Evolutionary conservation across 2,797 vertebrate genomes (phyloP).

Genomic region (Coccyzus lansbergi): DNA sequence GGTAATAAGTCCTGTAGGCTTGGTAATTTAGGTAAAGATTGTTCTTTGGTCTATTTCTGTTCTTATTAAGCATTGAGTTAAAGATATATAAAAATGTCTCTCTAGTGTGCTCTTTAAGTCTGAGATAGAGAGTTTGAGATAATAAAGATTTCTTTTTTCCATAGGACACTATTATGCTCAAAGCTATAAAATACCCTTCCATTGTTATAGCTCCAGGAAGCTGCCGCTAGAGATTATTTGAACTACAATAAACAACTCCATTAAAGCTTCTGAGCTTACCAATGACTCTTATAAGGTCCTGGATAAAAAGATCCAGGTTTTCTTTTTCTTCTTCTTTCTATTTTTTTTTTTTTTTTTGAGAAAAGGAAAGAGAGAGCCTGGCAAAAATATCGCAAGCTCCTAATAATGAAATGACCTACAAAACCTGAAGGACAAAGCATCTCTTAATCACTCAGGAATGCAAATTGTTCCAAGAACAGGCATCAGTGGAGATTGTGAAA

Average conservation of each 20-base stretch:
- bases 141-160: constrained; percentile 31
- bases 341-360: neutral
- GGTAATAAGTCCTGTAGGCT: neutral
- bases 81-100: constrained; percentile 28
- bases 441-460: constrained; percentile 12
- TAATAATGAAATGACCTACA: constrained; percentile 21
- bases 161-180: constrained; percentile 40
- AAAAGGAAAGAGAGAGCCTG: neutral
- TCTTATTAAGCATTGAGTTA: constrained; percentile 31
- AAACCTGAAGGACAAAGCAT: constrained; percentile 54
- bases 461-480: constrained; percentile 23
- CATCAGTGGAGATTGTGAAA: neutral
- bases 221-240: constrained; percentile 38
- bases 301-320: constrained; percentile 5
- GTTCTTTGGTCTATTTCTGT: constrained; percentile 20
- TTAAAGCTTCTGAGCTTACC: constrained; percentile 53
- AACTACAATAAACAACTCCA: constrained; percentile 50
- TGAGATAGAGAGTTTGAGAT: constrained; percentile 22
- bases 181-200: constrained; percentile 51
- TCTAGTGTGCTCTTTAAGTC: constrained; percentile 6
- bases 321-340: neutral
- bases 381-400: constrained; percentile 40
- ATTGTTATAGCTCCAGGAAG: constrained; percentile 55
- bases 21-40: constrained; percentile 25
- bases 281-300: constrained; percentile 25